Conservation (phyloP, 2,113 vertebrate species). For the Pimephales promelas region DNA sequence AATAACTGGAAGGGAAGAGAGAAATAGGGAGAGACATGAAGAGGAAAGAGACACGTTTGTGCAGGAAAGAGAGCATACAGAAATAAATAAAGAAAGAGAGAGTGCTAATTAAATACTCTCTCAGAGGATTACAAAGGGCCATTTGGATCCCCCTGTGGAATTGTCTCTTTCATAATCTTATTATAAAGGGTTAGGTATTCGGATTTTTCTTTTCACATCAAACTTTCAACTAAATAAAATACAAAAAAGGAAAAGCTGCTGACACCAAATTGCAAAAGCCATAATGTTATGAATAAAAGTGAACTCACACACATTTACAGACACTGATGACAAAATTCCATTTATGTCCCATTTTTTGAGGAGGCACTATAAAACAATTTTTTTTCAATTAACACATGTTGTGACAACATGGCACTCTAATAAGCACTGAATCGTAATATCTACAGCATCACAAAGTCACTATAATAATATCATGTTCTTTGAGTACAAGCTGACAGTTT, state of each 20-base stretch:
- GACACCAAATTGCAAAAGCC: conserved; percentile 61
- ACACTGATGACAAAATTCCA: background rate
- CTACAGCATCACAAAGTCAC: background rate
- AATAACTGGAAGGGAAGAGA: conserved; percentile 11
- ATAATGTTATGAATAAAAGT: conserved; percentile 45
- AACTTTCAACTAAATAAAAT: conserved; percentile 67
- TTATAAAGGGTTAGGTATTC: conserved; percentile 58
- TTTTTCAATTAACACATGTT: background rate
- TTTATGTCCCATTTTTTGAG: background rate
- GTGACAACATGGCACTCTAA: background rate
- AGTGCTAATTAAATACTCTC: conserved; percentile 75
- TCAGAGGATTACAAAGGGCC: conserved; percentile 71
- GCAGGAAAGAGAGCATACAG: conserved; percentile 29
- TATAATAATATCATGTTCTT: background rate
- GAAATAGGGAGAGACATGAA: background rate
- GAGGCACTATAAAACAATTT: background rate
- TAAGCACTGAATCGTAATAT: background rate
- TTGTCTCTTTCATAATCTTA: conserved; percentile 70
- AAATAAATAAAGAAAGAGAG: conserved; percentile 15
- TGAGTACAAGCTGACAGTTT: background rate
- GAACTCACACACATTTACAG: conserved; percentile 24
- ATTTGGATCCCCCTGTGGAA: conserved; percentile 64
- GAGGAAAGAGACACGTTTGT: background rate
- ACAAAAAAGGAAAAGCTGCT: background rate
- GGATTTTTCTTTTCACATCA: conserved; percentile 64